A percentile compares a stretch with the other conserved stretches of the same genome.
These are phyloP conservation scores for Bos indicus DNA, from an alignment of 2,113 vertebrate genomes.

Conservation along the genomic window DNA sequence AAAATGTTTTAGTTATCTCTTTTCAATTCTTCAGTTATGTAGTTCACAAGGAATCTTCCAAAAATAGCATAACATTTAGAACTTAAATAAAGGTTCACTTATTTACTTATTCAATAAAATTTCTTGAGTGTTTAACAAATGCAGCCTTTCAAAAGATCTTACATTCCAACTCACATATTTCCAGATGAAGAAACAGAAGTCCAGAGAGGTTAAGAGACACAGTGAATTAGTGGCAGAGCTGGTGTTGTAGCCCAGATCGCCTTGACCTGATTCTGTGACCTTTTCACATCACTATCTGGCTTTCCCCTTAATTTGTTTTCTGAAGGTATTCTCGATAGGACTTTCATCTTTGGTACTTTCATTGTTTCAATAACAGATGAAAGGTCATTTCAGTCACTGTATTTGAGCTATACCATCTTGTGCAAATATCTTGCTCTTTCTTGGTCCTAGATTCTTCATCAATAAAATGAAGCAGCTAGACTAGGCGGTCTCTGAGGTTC, in stretches of 20 bases:
- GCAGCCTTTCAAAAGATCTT: background rate
- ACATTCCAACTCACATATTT: background rate
- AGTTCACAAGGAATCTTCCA: background rate
- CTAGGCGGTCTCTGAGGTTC: background rate
- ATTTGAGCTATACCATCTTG: conserved; percentile 12
- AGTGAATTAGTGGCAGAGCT: background rate
- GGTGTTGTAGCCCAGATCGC: background rate
- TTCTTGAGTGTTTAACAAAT: background rate
- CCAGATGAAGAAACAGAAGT: background rate
- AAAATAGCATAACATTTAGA: conserved; percentile 34
- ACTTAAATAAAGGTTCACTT: conserved; percentile 26
- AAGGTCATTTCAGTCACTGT: conserved; percentile 29
- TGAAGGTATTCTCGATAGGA: background rate
- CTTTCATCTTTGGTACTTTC: background rate
- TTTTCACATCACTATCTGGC: background rate
- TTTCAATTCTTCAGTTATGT: background rate
- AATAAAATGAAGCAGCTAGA: conserved; percentile 35
- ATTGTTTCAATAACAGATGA: conserved; percentile 20
- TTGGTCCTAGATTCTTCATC: background rate
- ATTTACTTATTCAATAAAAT: conserved; percentile 22
- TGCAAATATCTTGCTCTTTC: conserved; percentile 23
- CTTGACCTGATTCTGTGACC: background rate
- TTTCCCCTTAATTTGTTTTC: conserved; percentile 27
- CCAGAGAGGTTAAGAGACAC: background rate
- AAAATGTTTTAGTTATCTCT: background rate